phyloP scores from a whole-genome alignment of 2,113 vertebrate genomes.

The Hemiscyllium ocellatum region DNA sequence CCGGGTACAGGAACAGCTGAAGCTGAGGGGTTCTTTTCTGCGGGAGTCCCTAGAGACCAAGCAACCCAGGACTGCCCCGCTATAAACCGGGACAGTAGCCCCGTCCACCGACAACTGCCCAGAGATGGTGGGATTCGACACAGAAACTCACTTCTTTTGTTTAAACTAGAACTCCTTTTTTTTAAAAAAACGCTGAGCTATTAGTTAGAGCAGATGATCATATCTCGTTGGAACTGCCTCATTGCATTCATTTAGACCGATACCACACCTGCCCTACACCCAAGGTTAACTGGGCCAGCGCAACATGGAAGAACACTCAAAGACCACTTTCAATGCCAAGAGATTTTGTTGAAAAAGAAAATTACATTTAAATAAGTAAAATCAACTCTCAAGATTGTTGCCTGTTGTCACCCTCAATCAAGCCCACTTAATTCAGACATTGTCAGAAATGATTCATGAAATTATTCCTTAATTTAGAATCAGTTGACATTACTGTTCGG shows the following conservation, averaged over 20 bases:
- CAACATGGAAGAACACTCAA: too few species aligned
- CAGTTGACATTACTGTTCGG: neutral
- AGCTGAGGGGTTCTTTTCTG: neutral
- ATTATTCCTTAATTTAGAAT: neutral
- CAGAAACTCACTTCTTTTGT: neutral
- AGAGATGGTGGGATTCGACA: neutral
- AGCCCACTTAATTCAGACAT: neutral
- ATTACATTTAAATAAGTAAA: neutral
- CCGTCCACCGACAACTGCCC: neutral
- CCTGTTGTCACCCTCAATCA: neutral
- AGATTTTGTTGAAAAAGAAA: neutral
- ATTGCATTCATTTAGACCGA: neutral
- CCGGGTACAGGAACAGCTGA: slow-evolving; percentile 31
- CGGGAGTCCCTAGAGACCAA: neutral
- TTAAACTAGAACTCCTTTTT: too few species aligned
- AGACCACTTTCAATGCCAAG: neutral
- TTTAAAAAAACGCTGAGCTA: neutral
- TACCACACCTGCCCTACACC: neutral
- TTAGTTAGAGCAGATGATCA: neutral
- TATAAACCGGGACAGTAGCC: neutral
- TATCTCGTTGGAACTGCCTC: neutral
- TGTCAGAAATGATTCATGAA: neutral
- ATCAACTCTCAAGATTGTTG: neutral
- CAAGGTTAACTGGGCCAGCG: neutral
- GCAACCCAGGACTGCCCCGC: neutral